phyloP scores from a whole-genome alignment of 1,140 invertebrate species.

The Dufourea novaeangliae region DNA sequence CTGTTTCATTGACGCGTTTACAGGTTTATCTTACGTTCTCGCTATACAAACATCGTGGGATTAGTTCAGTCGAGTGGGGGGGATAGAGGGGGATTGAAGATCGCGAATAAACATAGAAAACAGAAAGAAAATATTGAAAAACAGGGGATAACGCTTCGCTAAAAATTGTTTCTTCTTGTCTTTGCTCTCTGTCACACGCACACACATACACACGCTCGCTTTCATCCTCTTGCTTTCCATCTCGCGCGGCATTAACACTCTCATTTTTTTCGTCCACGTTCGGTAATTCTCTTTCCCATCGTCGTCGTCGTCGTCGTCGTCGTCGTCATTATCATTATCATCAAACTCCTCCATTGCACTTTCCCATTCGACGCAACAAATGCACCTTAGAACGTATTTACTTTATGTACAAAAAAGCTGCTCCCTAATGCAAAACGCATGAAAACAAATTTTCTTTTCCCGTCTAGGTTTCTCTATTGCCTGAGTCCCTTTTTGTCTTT shows the following conservation, averaged over 20 bases:
- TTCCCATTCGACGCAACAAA: constrained; percentile 81
- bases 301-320: background rate
- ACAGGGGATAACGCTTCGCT: constrained; percentile 6
- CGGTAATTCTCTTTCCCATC: constrained; percentile 13
- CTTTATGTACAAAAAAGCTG: constrained; percentile 79
- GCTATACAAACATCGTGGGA: constrained; percentile 71
- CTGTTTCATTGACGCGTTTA: constrained; percentile 75
- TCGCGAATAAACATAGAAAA: constrained; percentile 8
- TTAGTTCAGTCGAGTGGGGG: constrained; percentile 42
- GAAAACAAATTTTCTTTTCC: constrained; percentile 63
- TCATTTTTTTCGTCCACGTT: background rate
- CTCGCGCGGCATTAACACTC: background rate
- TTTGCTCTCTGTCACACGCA: constrained; percentile 9
- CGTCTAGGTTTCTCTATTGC: background rate
- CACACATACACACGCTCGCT: background rate
- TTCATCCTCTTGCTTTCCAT: background rate
- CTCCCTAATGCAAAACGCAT: constrained; percentile 64
- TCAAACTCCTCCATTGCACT: constrained; percentile 78
- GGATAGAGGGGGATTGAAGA: background rate
- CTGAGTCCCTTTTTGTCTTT: constrained; percentile 8
- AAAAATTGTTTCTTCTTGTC: constrained; percentile 17
- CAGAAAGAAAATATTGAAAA: background rate
- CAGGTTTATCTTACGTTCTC: constrained; percentile 63
- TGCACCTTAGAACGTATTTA: constrained; percentile 79
- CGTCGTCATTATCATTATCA: background rate